A percentile compares a stretch with the other conserved stretches of the same genome.
These are phyloP conservation scores for Antheraea pernyi DNA, from an alignment of 1,140 invertebrate species.

Conservation along the genomic window DNA sequence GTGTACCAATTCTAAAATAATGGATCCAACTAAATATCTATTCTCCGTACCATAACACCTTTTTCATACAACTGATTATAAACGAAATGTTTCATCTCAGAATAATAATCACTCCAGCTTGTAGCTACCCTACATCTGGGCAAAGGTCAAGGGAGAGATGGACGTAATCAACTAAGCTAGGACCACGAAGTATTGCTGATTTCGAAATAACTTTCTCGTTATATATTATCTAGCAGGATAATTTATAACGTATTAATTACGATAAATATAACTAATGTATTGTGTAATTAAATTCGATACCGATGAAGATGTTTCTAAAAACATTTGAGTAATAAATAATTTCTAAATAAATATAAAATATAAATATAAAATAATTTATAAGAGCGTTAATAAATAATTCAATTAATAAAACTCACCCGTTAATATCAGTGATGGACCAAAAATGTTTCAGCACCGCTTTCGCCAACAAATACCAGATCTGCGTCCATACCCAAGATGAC, in stretches of 20 bases:
- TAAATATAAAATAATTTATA: not conserved
- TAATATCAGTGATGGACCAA: slow-evolving; percentile 91
- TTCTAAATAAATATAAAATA: too few relatives aligned
- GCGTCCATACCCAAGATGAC: slow-evolving; percentile 87
- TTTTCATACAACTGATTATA: not conserved
- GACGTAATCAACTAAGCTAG: not conserved
- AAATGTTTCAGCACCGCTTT: slow-evolving; percentile 86
- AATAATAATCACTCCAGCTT: not conserved
- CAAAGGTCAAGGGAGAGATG: not conserved
- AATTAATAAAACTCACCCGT: slow-evolving; percentile 83
- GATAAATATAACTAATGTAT: not conserved
- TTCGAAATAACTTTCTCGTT: not conserved
- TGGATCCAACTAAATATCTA: not conserved
- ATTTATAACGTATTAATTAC: not conserved
- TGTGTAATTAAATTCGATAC: not conserved
- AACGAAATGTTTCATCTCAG: not conserved
- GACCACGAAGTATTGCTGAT: not conserved
- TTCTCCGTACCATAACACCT: not conserved
- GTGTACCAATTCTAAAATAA: not conserved
- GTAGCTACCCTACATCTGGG: not conserved
- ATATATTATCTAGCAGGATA: not conserved
- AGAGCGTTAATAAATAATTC: not conserved
- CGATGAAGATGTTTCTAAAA: not conserved
- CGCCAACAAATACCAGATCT: slow-evolving; percentile 87
- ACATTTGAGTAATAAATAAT: not conserved